Conservation (phyloP, 2,888 invertebrate species). For the Hedychridium roseum region DNA sequence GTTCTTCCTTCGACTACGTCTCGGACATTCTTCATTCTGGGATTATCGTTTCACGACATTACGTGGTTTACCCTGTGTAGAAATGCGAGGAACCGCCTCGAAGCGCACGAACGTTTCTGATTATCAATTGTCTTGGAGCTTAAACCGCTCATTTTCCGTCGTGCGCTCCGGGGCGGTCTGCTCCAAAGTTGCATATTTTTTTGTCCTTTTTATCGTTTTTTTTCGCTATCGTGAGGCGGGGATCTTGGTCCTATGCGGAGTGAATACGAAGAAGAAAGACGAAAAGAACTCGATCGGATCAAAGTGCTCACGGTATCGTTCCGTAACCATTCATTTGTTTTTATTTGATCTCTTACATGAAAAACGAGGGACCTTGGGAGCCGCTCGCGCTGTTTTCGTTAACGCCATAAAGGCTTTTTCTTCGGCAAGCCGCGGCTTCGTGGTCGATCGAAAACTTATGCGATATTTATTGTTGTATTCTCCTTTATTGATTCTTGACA, state of each 20-base stretch:
- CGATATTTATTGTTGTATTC: too few species aligned
- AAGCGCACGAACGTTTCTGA: slow-evolving; percentile 38
- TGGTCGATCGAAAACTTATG: too few species aligned
- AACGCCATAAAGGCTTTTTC: too few species aligned
- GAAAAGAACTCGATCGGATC: slow-evolving; percentile 26
- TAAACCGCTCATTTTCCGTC: neutral
- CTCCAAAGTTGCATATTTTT: slow-evolving; percentile 7
- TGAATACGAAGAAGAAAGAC: slow-evolving; percentile 37
- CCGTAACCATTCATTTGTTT: slow-evolving; percentile 12
- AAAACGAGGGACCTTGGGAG: too few species aligned
- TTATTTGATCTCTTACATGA: too few species aligned
- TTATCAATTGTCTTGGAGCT: too few species aligned
- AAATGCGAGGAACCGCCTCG: slow-evolving; percentile 48
- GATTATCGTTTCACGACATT: slow-evolving; percentile 46
- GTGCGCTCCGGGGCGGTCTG: neutral
- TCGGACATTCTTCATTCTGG: slow-evolving; percentile 41
- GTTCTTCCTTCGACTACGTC: slow-evolving; percentile 43
- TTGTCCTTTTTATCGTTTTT: slow-evolving; percentile 24
- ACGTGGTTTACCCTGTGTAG: slow-evolving; percentile 60
- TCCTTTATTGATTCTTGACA: too few species aligned
- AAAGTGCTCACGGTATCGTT: slow-evolving; percentile 25
- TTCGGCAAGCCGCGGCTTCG: too few species aligned
- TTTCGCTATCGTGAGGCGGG: slow-evolving; percentile 38
- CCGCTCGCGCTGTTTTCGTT: too few species aligned
- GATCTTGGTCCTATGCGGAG: slow-evolving; percentile 52